Evolutionary conservation across 2,797 vertebrate species (phyloP).

Genomic region (Spheniscus humboldti): DNA sequence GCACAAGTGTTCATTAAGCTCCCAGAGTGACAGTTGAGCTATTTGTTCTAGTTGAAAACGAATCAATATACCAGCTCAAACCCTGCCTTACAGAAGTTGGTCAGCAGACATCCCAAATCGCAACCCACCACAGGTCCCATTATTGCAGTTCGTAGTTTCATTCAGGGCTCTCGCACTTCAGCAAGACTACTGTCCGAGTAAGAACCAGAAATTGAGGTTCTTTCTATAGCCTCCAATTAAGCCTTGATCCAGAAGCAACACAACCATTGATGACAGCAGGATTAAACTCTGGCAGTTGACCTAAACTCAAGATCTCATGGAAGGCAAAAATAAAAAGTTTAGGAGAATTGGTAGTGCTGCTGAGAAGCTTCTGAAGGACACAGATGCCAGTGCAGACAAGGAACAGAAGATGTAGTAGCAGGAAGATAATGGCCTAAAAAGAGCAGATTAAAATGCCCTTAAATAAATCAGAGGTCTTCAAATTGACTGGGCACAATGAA

Average conservation of each 20-base stretch:
- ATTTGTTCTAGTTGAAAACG: background rate
- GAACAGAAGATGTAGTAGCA: background rate
- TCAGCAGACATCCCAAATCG: background rate
- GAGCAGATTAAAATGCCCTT: background rate
- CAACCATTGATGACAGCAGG: background rate
- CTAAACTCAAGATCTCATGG: background rate
- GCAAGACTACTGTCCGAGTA: background rate
- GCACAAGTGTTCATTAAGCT: background rate
- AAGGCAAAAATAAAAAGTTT: background rate
- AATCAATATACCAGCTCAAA: background rate
- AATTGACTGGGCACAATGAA: background rate
- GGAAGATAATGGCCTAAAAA: background rate
- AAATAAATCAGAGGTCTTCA: conserved; percentile 5
- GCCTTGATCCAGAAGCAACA: background rate
- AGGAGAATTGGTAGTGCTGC: background rate
- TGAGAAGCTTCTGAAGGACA: background rate
- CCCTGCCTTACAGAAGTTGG: background rate
- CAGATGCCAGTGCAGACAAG: background rate
- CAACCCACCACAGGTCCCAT: background rate
- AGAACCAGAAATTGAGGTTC: background rate
- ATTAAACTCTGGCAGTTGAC: background rate
- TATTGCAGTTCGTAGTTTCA: background rate
- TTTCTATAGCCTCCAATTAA: background rate
- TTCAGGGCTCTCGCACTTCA: background rate
- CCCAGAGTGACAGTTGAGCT: background rate